Base-by-base conservation (phyloP, 1,140 invertebrate genomes). In the Physella acuta region DNA sequence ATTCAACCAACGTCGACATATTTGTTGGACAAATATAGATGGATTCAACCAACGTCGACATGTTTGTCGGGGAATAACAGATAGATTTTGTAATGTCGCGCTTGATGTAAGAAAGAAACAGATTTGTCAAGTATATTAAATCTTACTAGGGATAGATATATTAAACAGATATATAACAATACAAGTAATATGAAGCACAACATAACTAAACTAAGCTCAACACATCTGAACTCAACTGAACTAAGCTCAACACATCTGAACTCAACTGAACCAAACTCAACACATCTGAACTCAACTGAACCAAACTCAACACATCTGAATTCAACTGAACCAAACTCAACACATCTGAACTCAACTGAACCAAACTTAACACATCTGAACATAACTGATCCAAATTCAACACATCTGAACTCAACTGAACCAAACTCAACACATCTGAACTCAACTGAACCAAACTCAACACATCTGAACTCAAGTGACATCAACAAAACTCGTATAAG, bases 201-300 rank as follows among this genome's bases (percentile, higher is more conserved):
- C 52, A n/a, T 26, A 53, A 53, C 52, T 53, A 20, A 53, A 5
- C 52, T 53, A 20, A 53, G 20, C 52, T 53, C 52, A 53, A 53
- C 52, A 8, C 52, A 53, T 8, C 52, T 53, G 20, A 53, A 8
- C 52, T 8, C 52, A 53, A 53, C 5, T 53, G 20, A 53, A 5
- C 52, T 53, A 20, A 53, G 28, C 52, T 53, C 52, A 53, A 5
- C 52, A 24, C 52, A 53, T 3, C 52, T 8, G 20, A 53, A 53
- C 52, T 53, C 52, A 53, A 5, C 52, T 53, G 20, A 53, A 5
- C 52, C 28, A 20, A 53, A 5, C 52, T 53, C 52, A 53, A 53
- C 52, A 8, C 52, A 53, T 3, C 52, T 53, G 20, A 53, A 8
- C 52, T 8, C 52, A 53, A 53, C 52, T 53, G 20, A 53, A 5